A percentile compares a stretch with the other conserved stretches of the same genome.
phyloP scores from a whole-genome alignment of 2,888 invertebrate genomes.

The Halictus quadricinctus region DNA sequence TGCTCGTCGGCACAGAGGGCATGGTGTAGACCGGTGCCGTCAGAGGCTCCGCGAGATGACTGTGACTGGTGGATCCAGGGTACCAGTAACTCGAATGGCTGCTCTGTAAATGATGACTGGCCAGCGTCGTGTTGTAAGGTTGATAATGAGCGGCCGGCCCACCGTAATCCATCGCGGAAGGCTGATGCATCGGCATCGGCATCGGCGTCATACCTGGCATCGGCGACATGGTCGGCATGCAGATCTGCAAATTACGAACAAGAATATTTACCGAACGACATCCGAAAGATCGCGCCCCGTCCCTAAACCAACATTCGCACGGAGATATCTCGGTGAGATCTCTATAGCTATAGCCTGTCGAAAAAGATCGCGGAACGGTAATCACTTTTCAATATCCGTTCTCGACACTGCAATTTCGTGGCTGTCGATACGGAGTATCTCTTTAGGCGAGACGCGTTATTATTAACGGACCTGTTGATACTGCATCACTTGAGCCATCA shows the following conservation, averaged over 20 bases:
- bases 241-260: constrained; percentile 69
- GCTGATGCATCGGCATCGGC: constrained; percentile 74
- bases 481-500: constrained; percentile 78
- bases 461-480: constrained; percentile 76
- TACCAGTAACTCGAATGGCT: constrained; percentile 74
- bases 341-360: neutral
- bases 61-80: constrained; percentile 63
- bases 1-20: constrained; percentile 52
- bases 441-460: constrained; percentile 13
- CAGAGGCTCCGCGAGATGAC: constrained; percentile 71
- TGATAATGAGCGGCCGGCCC: constrained; percentile 68
- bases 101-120: constrained; percentile 64
- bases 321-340: neutral
- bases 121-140: constrained; percentile 64
- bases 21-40: constrained; percentile 71
- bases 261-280: neutral
- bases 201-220: constrained; percentile 75
- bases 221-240: constrained; percentile 74
- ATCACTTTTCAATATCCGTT: neutral
- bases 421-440: neutral
- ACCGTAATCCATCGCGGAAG: constrained; percentile 73
- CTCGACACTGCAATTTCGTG: neutral
- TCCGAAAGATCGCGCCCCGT: neutral
- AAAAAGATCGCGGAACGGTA: neutral
- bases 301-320: neutral